phyloP scores from a whole-genome alignment of 2,113 vertebrate genomes.

The Oryzias celebensis region DNA sequence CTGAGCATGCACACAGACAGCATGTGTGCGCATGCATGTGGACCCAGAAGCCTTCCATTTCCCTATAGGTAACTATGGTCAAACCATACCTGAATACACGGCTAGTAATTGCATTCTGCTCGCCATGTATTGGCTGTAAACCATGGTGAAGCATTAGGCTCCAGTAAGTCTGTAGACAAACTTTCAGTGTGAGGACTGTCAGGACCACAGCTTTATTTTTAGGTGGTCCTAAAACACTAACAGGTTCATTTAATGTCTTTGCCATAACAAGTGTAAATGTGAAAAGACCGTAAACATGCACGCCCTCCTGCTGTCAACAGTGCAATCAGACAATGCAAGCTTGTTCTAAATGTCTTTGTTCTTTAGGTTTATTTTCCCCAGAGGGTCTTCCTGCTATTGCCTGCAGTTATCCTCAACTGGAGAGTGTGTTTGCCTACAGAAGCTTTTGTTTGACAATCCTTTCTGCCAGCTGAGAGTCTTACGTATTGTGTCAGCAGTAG shows the following conservation, averaged over 20 bases:
- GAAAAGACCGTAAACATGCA: slow-evolving; percentile 20
- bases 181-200: not conserved
- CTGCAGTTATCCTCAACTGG: slow-evolving; percentile 67
- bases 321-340: slow-evolving; percentile 62
- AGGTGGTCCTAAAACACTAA: slow-evolving; percentile 4
- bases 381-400: slow-evolving; percentile 49
- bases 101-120: slow-evolving; percentile 68
- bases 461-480: slow-evolving; percentile 62
- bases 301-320: slow-evolving; percentile 41
- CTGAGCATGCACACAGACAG: slow-evolving; percentile 1
- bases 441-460: slow-evolving; percentile 77
- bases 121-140: slow-evolving; percentile 30
- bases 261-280: not conserved
- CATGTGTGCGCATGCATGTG: not conserved
- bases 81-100: slow-evolving; percentile 53
- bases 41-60: slow-evolving; percentile 37
- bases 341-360: slow-evolving; percentile 67
- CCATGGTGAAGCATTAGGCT: slow-evolving; percentile 38
- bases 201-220: slow-evolving; percentile 5
- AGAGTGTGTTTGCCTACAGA: slow-evolving; percentile 74
- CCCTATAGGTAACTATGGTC: slow-evolving; percentile 46
- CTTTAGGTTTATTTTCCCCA: slow-evolving; percentile 67
- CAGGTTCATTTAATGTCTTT: slow-evolving; percentile 14
- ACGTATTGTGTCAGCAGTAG: slow-evolving; percentile 79
- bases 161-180: not conserved